Evolutionary conservation across 1,140 invertebrate species (phyloP), one percentile per base, ranked within the genome.

Genomic region (Microplitis demolitor): DNA sequence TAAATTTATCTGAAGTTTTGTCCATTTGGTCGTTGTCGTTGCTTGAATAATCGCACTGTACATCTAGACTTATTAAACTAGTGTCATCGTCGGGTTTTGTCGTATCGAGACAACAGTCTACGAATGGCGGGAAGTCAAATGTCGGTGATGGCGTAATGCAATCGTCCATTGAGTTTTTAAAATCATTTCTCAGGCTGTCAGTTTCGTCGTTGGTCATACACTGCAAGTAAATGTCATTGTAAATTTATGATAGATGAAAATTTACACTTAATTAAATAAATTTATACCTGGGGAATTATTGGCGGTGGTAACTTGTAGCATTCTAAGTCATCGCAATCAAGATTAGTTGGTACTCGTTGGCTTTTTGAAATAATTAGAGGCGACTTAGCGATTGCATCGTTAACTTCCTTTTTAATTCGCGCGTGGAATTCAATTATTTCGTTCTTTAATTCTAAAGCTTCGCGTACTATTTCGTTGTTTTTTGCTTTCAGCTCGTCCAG

Each of bases 321-420:
- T 85, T 87, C 79, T 77, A 87, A 86, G 78, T 90, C 87, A 50
- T 90, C 88, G 50, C 85, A 85, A 67, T 90, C 89, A 31, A 91
- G 81, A 78, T 89, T 83, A n/a, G 89, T 87, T n/a, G 91, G 90
- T 16, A 91, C 89, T 79, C 91, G 92, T 39, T 87, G 81, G 77
- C 90, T 90, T 6, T 91, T 91, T 75, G 90, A 91, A 69, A 95
- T 90, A 39, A 91, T 89, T 3, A 95, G 85, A 1, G 94, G 94
- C 0, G 92, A 93, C 74, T 91, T 89, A 14, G 89, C 85, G 39
- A 94, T 82, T 1, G 93, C 90, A 14, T 88, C 87, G 61, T 90
- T 85, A 5, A 95, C 91, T 82, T 92, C 90, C 16, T 89, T 85
- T 16, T 88, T 87, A 9, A 95, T 90, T 82, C 92, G 91, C 66